Percentiles rank a stretch among this genome's conserved stretches.
These are phyloP conservation scores for Microctonus brassicae DNA, from an alignment of 2,888 invertebrate species.

Conservation along the genomic window DNA sequence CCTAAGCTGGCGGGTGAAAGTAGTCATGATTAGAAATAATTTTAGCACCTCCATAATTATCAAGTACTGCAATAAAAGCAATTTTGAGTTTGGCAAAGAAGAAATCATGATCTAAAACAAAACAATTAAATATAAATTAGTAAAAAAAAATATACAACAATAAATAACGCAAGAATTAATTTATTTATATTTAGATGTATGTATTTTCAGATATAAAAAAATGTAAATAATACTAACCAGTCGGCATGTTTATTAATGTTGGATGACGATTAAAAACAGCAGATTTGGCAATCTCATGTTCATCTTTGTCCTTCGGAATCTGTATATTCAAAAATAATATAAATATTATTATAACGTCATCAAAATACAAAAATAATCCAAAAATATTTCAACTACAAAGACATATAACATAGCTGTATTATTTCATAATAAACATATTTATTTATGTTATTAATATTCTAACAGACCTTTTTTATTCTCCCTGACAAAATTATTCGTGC, in stretches of 20 bases:
- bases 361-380: neutral
- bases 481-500: slow-evolving; percentile 81
- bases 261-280: slow-evolving; percentile 81
- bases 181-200: neutral
- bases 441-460: neutral
- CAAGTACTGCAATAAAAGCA: slow-evolving; percentile 80
- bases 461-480: slow-evolving; percentile 75
- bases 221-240: slow-evolving; percentile 67
- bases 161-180: neutral
- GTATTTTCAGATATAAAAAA: no score
- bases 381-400: no score
- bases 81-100: slow-evolving; percentile 85
- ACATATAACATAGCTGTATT: neutral
- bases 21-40: slow-evolving; percentile 77
- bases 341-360: slow-evolving; percentile 4
- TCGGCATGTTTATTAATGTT: slow-evolving; percentile 78
- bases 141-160: neutral
- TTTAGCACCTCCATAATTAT: slow-evolving; percentile 86
- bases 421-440: no score
- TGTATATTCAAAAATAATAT: slow-evolving; percentile 52
- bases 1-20: slow-evolving; percentile 64
- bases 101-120: slow-evolving; percentile 80
- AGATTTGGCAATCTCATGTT: slow-evolving; percentile 72
- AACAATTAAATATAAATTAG: neutral
- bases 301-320: slow-evolving; percentile 72